A percentile compares a stretch with the other conserved stretches of the same genome.
phyloP scores from a whole-genome alignment of 1,140 invertebrate species.

The Drosophila paulistorum region DNA sequence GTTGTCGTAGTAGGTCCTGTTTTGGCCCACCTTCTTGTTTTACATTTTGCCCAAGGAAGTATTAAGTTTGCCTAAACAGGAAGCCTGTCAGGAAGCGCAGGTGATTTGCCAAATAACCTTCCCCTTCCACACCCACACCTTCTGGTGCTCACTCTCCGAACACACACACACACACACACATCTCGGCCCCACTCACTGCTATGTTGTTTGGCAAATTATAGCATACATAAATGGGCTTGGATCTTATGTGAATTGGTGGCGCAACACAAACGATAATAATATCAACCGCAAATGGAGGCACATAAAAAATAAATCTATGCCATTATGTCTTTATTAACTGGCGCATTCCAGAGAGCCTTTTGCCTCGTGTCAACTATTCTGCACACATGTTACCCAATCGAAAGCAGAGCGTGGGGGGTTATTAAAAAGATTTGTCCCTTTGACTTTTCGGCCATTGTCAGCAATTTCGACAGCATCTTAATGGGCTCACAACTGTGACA shows the following conservation, averaged over 20 bases:
- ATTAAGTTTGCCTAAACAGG: conserved; percentile 75
- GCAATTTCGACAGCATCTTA: conserved; percentile 71
- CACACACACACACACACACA: neutral
- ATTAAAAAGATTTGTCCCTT: conserved; percentile 79
- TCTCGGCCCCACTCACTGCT: neutral
- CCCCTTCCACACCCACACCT: neutral
- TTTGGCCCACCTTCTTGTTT: conserved; percentile 54
- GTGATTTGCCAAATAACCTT: conserved; percentile 77
- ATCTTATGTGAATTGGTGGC: conserved; percentile 33
- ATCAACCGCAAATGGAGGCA: conserved; percentile 68
- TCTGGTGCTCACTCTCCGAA: neutral
- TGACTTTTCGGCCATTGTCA: conserved; percentile 52
- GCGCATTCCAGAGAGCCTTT: conserved; percentile 24
- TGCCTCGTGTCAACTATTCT: conserved; percentile 58
- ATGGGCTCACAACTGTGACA: conserved; percentile 64
- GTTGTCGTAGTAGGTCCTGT: conserved; percentile 22
- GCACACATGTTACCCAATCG: conserved; percentile 51
- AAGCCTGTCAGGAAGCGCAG: conserved; percentile 76
- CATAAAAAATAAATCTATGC: conserved; percentile 77
- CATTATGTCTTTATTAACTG: conserved; percentile 81
- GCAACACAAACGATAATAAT: conserved; percentile 63
- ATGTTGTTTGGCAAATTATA: conserved; percentile 59
- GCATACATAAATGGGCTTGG: conserved; percentile 66
- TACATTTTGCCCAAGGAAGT: conserved; percentile 65
- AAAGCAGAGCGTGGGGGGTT: conserved; percentile 28